Base-by-base conservation (phyloP, 2,113 vertebrate genomes). In the Neogobius melanostomus region DNA sequence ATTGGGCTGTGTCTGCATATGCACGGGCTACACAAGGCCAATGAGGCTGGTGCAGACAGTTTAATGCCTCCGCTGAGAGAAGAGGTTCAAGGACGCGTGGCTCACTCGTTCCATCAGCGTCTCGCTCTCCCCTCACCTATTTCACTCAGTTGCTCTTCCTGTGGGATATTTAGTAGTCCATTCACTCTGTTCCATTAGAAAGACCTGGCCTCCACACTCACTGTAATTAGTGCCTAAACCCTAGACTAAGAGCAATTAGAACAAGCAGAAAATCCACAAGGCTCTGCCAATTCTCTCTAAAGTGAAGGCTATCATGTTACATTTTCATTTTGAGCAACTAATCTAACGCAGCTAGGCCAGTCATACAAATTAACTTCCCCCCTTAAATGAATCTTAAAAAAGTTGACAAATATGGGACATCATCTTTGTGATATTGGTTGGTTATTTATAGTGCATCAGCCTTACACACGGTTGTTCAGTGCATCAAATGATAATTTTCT, bases 161-260 rank as follows among this genome's bases (percentile, higher is more conserved):
- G 65, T 75, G 77, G 84, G 82, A 89, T 82, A 85, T 90, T 89
- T 85, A 84, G 86, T 71, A 71, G 80, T 84, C 74, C 71, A 79
- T 89, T 81, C 82, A 80, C 72, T 60, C 49, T 17, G 53, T 72
- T 87, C 85, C 76, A 90, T 92, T 88, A 87, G 67, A 71, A 56
- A 89, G 76, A 80, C 78, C 76, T 79, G 65, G 46, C 56, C 54
- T 64, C 48, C 81, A 75, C 70, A 68, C 64, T 79, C 75, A 82
- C 71, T 65, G 79, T 78, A 87, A 91, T 89, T 90, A 87, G 75
- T 65, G 53, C 65, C 62, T 85, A 88, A 86, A 87, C 71, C 79
- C 82, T 67, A 86, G 80, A 81, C 81, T 85, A 86, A 83, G 79
- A 71, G 81, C 85, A 85, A 90, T 91, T 88, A 91, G 50, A 84